phyloP scores from a whole-genome alignment of 1,140 invertebrate genomes.

The Drosophila asahinai region DNA sequence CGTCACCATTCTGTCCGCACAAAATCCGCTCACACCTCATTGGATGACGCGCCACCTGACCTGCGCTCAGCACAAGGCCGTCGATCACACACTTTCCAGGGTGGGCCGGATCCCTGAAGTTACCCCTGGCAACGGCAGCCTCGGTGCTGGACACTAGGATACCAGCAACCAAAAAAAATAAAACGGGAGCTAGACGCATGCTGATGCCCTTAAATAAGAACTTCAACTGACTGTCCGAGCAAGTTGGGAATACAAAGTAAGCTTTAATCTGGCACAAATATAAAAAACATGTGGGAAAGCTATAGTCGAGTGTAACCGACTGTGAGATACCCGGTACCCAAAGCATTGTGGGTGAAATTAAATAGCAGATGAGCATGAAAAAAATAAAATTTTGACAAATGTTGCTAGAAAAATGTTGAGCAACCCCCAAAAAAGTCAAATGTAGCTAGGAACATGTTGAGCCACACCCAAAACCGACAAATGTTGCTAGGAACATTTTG shows the following conservation, averaged over 20 bases:
- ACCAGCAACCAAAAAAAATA: conserved; percentile 4
- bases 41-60: conserved; percentile 32
- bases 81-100: conserved; percentile 45
- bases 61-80: conserved; percentile 12
- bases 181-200: conserved; percentile 16
- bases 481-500: too few relatives aligned
- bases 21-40: conserved; percentile 12
- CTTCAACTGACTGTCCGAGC: not conserved
- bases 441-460: too few relatives aligned
- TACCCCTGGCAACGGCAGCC: conserved; percentile 14
- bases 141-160: not conserved
- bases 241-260: not conserved
- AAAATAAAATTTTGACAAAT: too few relatives aligned
- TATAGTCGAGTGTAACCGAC: too few relatives aligned
- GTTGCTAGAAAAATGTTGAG: too few relatives aligned
- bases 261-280: not conserved
- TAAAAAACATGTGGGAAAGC: not conserved
- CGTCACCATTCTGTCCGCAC: conserved; percentile 11
- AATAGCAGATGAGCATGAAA: too few relatives aligned
- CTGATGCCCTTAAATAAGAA: conserved; percentile 8
- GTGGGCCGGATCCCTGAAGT: conserved; percentile 26
- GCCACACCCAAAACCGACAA: too few relatives aligned
- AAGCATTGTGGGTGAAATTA: too few relatives aligned
- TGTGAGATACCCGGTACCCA: too few relatives aligned
- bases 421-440: too few relatives aligned